These are phyloP conservation scores for Lucinisca nassula DNA, from an alignment of 2,888 invertebrate species.

Conservation along the genomic window DNA sequence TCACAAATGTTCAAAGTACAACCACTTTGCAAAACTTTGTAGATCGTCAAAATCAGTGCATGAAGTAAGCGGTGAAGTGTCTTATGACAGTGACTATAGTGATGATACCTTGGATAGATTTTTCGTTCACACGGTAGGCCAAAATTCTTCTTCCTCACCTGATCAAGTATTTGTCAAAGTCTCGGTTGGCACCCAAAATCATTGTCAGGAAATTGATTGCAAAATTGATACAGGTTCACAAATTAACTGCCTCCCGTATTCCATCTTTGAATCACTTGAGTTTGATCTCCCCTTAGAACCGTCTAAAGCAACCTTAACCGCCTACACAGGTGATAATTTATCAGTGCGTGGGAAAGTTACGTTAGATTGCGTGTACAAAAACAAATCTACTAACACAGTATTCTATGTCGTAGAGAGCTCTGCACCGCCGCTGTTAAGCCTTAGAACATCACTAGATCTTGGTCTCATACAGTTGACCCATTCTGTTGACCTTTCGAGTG, in stretches of 20 bases:
- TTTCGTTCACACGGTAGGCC: not conserved
- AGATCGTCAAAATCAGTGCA: not conserved
- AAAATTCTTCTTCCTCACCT: not conserved
- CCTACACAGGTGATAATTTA: not conserved
- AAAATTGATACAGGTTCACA: not conserved
- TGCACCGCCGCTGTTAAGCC: not conserved
- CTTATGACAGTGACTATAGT: not conserved
- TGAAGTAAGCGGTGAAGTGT: not conserved
- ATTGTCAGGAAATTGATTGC: not conserved
- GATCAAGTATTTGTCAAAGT: not conserved
- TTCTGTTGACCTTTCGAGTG: not conserved
- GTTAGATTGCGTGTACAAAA: not conserved
- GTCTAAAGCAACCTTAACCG: not conserved
- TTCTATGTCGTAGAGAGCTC: not conserved
- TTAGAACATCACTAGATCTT: not conserved
- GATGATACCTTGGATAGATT: not conserved
- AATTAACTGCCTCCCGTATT: not conserved
- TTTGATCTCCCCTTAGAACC: no score
- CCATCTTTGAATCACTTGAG: not conserved
- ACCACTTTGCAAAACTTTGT: not conserved
- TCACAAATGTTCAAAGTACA: no score
- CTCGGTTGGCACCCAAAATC: not conserved
- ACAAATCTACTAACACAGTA: not conserved
- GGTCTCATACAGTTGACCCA: constrained; percentile 9
- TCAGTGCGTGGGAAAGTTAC: not conserved